Evolutionary conservation across 2,888 invertebrate genomes (phyloP), one percentile per base, ranked within the genome.

Genomic region (Trichogramma evanescens): DNA sequence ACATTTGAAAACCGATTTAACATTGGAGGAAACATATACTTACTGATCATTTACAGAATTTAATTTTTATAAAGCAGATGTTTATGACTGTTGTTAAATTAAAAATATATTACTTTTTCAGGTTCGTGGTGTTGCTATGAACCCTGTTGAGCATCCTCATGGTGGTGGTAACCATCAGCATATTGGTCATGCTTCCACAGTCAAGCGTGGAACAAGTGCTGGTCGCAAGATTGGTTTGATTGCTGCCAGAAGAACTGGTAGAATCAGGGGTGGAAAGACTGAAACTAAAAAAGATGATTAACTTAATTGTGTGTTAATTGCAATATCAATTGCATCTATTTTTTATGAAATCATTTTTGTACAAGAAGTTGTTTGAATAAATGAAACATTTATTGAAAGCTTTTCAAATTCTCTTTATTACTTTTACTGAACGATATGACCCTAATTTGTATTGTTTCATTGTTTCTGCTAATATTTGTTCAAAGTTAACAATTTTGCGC

Each of bases 101-200:
- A 57, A 55, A 26, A n/a, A 38, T 7, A 53, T 13, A 53, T 48
- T 50, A 10, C 46, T 42, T 59, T 59, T 70, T 44, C 26, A 78
- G 75, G 80, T 80, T 67, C 90, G 99, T 85, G 99, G 99, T 95
- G 99, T 99, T 80, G 95, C 96, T 82, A 99, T 99, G 99, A 99
- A 99, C 85, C 99, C 99, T 61, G 98, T 99, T 71, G 99, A 99
- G 82, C 99, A 99, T 98, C 99, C 99, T 77, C 98, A 99, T 76
- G 99, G 99, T 86, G 99, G 99, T 93, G 99, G 99, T 97, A 99
- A 99, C 86, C 99, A 99, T 86, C 99, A 99, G 86, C 99, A 99
- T 81, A 99, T 99, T 84, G 99, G 99, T 89, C 98, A 98, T 84
- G 98, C 99, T 58, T 99, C 98, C 10, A 99, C 99, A 61, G 97